Conservation (phyloP, 2,888 invertebrate species). For the Parnassius glacialis region DNA sequence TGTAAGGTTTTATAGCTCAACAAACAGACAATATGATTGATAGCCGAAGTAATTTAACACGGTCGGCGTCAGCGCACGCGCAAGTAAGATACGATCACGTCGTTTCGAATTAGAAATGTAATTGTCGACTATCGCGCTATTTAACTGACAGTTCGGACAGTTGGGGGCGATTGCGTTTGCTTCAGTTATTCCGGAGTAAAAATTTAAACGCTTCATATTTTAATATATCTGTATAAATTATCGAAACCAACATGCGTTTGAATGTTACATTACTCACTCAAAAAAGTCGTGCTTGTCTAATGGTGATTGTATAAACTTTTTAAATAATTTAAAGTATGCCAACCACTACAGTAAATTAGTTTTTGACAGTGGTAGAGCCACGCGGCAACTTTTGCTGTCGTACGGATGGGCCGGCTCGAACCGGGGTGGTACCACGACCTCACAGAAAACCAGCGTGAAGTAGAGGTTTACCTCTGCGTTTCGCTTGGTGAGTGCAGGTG, state of each 20-base stretch:
- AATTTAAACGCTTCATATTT: not conserved
- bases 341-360: too few species aligned
- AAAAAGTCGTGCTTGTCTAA: too few species aligned
- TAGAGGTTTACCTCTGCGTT: too few species aligned
- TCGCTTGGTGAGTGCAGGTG: too few species aligned
- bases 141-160: constrained; percentile 38
- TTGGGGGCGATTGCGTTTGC: constrained; percentile 24
- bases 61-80: constrained; percentile 39
- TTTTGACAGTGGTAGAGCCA: too few species aligned
- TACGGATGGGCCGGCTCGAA: too few species aligned
- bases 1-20: constrained; percentile 15
- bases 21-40: constrained; percentile 35
- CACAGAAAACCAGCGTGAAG: too few species aligned
- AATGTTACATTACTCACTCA: too few species aligned
- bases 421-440: too few species aligned
- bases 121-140: constrained; percentile 36
- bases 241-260: not conserved
- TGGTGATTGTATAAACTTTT: too few species aligned
- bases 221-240: not conserved
- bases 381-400: too few species aligned
- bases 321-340: too few species aligned
- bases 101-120: constrained; percentile 48
- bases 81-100: constrained; percentile 43
- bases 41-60: constrained; percentile 34
- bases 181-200: constrained; percentile 12